These are phyloP conservation scores for Poecilobothrus nobilitatus DNA, from an alignment of 2,888 invertebrate genomes.

Conservation along the genomic window DNA sequence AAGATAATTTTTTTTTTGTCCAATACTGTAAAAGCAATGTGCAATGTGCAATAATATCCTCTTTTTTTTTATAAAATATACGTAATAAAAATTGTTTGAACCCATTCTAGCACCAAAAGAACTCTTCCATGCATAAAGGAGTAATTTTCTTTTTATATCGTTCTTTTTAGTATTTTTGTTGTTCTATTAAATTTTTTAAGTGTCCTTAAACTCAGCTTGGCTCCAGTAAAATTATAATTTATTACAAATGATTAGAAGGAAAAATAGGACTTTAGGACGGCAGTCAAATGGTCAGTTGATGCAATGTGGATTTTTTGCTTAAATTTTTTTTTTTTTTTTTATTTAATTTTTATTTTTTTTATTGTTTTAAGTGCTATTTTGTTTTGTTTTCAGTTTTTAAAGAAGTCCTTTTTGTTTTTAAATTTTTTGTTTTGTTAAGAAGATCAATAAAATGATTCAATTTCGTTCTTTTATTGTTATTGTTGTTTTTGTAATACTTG, in stretches of 20 bases:
- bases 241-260: background rate
- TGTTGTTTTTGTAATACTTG: background rate
- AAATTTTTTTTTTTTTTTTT: background rate
- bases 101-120: background rate
- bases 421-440: too few species aligned
- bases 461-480: background rate
- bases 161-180: background rate
- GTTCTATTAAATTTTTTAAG: background rate
- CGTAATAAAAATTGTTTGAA: background rate
- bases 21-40: background rate
- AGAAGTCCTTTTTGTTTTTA: background rate
- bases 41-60: too few species aligned
- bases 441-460: background rate
- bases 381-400: background rate
- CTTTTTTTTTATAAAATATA: background rate
- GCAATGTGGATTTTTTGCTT: conserved; percentile 2
- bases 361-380: background rate
- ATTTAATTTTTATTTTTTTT: background rate
- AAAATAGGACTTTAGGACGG: background rate
- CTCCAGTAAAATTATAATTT: conserved; percentile 3
- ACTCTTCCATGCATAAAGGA: conserved; percentile 6
- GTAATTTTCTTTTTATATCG: background rate
- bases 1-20: too few species aligned
- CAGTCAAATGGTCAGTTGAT: background rate
- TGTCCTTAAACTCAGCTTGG: conserved; percentile 3